A percentile compares a stretch with the other conserved stretches of the same genome.
Conservation (phyloP, 2,888 invertebrate genomes). For the Himalopsyche japonica region DNA sequence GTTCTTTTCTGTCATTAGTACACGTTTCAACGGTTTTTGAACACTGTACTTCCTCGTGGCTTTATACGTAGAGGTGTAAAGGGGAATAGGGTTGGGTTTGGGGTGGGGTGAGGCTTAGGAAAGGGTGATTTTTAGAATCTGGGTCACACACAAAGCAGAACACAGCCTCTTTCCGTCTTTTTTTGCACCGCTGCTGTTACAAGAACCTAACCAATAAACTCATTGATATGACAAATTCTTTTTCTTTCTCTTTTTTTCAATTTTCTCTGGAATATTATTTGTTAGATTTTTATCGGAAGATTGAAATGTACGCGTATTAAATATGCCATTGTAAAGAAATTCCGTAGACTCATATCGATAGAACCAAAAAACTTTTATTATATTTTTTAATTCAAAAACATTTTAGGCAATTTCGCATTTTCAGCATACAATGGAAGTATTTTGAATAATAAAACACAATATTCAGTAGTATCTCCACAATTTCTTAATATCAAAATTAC, state of each 20-base stretch:
- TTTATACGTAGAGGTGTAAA: neutral
- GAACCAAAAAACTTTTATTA: too few relatives aligned
- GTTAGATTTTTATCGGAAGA: too few relatives aligned
- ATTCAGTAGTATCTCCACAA: too few relatives aligned
- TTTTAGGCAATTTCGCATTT: too few relatives aligned
- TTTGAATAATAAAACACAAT: too few relatives aligned
- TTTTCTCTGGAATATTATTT: neutral
- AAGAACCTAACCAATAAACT: neutral
- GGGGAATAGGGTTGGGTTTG: neutral
- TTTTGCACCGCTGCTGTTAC: neutral
- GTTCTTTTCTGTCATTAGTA: too few relatives aligned
- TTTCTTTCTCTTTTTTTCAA: neutral
- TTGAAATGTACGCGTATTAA: too few relatives aligned
- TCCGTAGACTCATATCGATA: too few relatives aligned
- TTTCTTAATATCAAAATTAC: too few relatives aligned
- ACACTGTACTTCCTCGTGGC: neutral
- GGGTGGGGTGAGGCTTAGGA: neutral
- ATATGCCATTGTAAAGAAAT: too few relatives aligned
- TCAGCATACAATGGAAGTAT: too few relatives aligned
- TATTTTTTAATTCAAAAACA: too few relatives aligned
- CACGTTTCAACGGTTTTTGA: neutral
- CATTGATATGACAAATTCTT: neutral
- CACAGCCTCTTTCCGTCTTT: neutral
- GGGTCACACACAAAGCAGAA: neutral
- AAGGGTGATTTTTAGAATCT: neutral